phyloP scores from a whole-genome alignment of 2,888 invertebrate genomes.

The Aethes cnicana region DNA sequence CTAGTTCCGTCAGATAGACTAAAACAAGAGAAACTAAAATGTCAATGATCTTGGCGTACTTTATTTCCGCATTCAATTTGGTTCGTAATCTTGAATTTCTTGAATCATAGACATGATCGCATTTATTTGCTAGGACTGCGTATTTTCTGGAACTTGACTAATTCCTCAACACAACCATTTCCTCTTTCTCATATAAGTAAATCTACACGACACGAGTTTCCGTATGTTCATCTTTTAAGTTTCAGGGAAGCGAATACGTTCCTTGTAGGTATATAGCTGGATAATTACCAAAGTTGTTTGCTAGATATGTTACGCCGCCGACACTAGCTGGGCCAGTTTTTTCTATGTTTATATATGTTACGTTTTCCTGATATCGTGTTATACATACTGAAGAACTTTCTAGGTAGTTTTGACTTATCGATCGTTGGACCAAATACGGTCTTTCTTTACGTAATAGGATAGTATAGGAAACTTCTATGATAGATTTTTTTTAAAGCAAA shows the following conservation, averaged over 20 bases:
- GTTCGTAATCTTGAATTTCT: too few species aligned
- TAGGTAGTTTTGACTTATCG: constrained; percentile 20
- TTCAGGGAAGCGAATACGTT: neutral
- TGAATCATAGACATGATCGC: too few species aligned
- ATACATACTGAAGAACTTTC: constrained; percentile 22
- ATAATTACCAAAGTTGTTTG: constrained; percentile 6
- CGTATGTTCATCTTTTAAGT: constrained; percentile 12
- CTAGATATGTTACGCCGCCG: neutral
- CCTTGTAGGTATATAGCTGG: neutral
- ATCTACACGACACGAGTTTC: constrained; percentile 14
- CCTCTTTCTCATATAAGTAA: neutral
- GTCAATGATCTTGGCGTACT: too few species aligned
- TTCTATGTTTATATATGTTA: constrained; percentile 12
- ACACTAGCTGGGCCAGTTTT: constrained; percentile 12
- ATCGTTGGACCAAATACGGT: constrained; percentile 18
- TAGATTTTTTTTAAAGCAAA: too few species aligned
- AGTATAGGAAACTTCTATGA: too few species aligned
- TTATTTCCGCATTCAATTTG: too few species aligned
- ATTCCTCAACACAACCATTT: neutral
- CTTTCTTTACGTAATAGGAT: too few species aligned
- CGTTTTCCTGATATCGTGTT: constrained; percentile 21
- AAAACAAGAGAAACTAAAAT: too few species aligned
- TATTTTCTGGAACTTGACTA: neutral
- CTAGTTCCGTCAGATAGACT: too few species aligned
- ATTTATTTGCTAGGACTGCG: too few species aligned